These are phyloP conservation scores for Drosophila colorata DNA, from an alignment of 2,888 invertebrate genomes.

Conservation along the genomic window DNA sequence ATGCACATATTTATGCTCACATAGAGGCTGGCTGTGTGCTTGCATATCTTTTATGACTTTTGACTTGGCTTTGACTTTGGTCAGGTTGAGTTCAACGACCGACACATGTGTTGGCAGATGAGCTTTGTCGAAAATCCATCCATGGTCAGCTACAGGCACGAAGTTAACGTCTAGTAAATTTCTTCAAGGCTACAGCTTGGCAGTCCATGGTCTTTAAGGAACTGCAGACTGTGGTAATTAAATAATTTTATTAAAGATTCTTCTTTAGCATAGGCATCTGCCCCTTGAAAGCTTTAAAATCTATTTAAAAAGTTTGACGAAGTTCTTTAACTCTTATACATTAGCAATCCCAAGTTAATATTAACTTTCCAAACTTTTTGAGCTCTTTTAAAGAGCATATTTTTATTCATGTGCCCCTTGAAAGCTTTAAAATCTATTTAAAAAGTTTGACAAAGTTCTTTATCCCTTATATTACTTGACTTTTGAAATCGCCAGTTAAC, in stretches of 20 bases:
- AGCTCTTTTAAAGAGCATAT: background rate
- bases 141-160: conserved; percentile 36
- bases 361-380: conserved; percentile 11
- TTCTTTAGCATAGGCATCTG: no score
- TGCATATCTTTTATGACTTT: conserved; percentile 80
- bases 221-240: conserved; percentile 13
- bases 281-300: no score
- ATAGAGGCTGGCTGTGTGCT: conserved; percentile 43
- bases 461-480: no score
- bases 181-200: conserved; percentile 7
- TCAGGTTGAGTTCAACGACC: conserved; percentile 64
- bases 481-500: no score
- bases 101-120: conserved; percentile 45
- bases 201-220: background rate
- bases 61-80: conserved; percentile 73
- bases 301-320: background rate
- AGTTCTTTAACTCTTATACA: no score
- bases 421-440: no score
- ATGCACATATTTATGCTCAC: conserved; percentile 48
- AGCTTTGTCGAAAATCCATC: conserved; percentile 45
- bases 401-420: no score
- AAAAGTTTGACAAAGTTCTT: background rate
- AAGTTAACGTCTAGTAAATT: conserved; percentile 23
- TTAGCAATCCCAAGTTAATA: no score
- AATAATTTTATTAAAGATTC: conserved; percentile 9